Evolutionary conservation across 2,113 vertebrate genomes (phyloP), one percentile per base, ranked within the genome.

Genomic region (Motacilla alba): DNA sequence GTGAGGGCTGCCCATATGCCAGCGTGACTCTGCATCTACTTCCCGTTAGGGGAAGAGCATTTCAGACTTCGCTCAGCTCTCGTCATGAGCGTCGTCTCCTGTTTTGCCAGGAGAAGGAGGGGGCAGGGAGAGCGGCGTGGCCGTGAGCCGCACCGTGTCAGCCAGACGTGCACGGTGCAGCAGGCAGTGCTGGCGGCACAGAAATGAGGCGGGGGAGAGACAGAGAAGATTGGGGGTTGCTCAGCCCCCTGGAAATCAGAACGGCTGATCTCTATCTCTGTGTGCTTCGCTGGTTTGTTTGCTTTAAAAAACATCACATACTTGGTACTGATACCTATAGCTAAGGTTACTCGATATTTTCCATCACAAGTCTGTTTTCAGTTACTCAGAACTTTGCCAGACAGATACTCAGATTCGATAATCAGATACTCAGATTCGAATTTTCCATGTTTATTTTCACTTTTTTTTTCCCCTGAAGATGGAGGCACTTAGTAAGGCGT

Each of bases 11-110:
- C 70, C 93, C 95, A 47, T 79, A 82, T 52, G 83, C 87, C 91
- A 96, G 90, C 91, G 85, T 97, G 92, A 96, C 95, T 94, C 82
- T 91, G 96, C 94, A 92, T 96, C 87, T 76, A 78, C 91, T 94
- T 93, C 93, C 86, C 69, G 43, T 79, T 44, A 73, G 81, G 47
- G 92, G 73, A 86, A 41, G 60, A 11, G 83, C 83, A 43, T 89
- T 56, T 92, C 80, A 95, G 94, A 56, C 86, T 86, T 87, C 20
- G 14, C 85, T 92, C 85, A 6, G 82, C 41, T 1, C 74, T 95
- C 46, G 5, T 70, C 89, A 83, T 64, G 66, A 93, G 92, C 66
- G 58, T 87, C 19, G 1, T 82, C 88, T 92, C 77, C 89, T 79
- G 83, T 78, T 94, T 23, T 87, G 89, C 85, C 90, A 81, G 88